Base-by-base conservation (phyloP, 2,888 invertebrate species). In the Dasypogon diadema region DNA sequence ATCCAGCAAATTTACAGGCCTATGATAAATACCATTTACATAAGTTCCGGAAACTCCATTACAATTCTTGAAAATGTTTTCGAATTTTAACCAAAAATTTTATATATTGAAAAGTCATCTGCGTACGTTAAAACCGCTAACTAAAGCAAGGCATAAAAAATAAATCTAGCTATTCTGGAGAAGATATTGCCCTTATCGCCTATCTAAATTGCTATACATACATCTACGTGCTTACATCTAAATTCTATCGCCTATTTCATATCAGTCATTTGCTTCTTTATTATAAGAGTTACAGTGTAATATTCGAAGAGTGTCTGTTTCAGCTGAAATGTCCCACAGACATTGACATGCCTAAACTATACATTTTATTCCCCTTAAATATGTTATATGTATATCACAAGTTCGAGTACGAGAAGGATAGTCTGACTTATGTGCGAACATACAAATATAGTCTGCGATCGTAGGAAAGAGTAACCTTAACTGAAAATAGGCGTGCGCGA, bases 161-260 rank as follows among this genome's bases (percentile, higher is more conserved):
- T 10, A 4, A 2, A 12, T 5, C 22, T 14, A 46, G 21, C 46
- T 48, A 46, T 46, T 21, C 18, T 65, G 37, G 8, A 22, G 24
- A 46, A 21, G 46, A 65, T 65, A 65, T 65, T 65, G 48, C 48
- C 65, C 65, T 65, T 65, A 65, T 24, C 48, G n/a, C 8, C 65
- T 65, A 65, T 48, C 24, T 48, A 42, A 18, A 12, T 22, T 16
- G 2, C 51, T 51, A 51, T 24, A 46, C 37, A 65, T 24, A 46
- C 37, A 16, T n/a, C n/a, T 21, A 65, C 24, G 22, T 18, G 34
- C 24, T 65, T 65, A 42, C 22, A n/a, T 5, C 24, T 65, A 65
- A 12, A 12, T 48, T 46, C 42, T 65, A 65, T 65, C n/a, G 46
- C 48, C 48, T 65, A 65, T 65, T 46, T 37, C 46, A 65, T 65